Conservation (phyloP, 2,888 invertebrate genomes). For the Apocheima hispidaria region DNA sequence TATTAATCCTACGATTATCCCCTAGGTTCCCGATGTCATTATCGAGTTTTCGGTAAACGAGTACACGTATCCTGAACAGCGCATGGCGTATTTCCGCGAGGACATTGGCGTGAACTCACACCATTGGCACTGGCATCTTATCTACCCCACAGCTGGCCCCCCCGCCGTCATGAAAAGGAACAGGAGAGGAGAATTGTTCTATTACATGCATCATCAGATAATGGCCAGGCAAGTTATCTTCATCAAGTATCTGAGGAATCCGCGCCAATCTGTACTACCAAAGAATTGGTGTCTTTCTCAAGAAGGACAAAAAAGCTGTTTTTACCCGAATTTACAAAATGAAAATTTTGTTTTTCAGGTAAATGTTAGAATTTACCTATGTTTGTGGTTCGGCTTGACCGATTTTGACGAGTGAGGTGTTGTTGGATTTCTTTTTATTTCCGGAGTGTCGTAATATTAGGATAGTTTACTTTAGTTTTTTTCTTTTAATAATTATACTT, state of each 20-base stretch:
- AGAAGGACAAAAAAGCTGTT: not conserved
- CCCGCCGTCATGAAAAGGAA: constrained; percentile 88
- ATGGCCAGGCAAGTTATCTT: constrained; percentile 80
- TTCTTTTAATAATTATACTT: too few relatives aligned
- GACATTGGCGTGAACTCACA: constrained; percentile 94
- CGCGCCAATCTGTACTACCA: too few relatives aligned
- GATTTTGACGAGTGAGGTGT: too few relatives aligned
- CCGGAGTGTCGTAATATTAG: too few relatives aligned
- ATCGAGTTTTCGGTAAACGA: constrained; percentile 88
- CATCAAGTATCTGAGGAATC: too few relatives aligned
- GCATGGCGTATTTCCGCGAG: constrained; percentile 93
- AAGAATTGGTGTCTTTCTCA: too few relatives aligned
- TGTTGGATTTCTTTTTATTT: too few relatives aligned
- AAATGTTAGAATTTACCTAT: too few relatives aligned
- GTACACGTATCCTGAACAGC: constrained; percentile 92
- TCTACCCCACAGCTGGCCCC: constrained; percentile 91
- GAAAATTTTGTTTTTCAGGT: too few relatives aligned
- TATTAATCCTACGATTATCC: not conserved
- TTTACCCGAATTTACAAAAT: too few relatives aligned
- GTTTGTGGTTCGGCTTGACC: too few relatives aligned
- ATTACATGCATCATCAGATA: constrained; percentile 92
- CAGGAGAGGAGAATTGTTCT: constrained; percentile 92
- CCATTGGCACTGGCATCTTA: constrained; percentile 97
- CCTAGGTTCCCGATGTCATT: constrained; percentile 85
- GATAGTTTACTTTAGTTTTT: too few relatives aligned